A percentile compares a stretch with the other conserved stretches of the same genome.
phyloP scores from a whole-genome alignment of 2,888 invertebrate species.

The Phyllotreta striolata region DNA sequence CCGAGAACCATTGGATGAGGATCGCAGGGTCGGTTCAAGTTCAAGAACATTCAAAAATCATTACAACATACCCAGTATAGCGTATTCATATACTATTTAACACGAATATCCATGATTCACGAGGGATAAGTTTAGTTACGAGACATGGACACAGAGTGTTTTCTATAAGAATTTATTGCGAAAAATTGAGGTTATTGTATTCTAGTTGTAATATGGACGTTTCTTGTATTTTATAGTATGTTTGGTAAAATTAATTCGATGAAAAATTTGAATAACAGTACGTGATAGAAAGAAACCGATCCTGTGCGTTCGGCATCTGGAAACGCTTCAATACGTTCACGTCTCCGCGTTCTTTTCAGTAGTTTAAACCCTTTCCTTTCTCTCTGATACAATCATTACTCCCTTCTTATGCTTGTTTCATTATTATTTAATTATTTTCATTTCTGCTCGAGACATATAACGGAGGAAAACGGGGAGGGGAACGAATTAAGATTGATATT shows the following conservation, averaged over 20 bases:
- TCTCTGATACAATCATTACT: constrained; percentile 63
- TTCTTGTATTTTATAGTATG: too few relatives aligned
- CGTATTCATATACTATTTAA: background rate
- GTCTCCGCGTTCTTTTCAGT: constrained; percentile 48
- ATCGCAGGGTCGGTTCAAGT: constrained; percentile 11
- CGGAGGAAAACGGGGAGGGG: constrained; percentile 26
- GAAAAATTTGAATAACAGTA: background rate
- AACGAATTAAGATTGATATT: constrained; percentile 50
- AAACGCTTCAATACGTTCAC: constrained; percentile 35
- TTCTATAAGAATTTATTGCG: too few relatives aligned
- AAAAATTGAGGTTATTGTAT: too few relatives aligned
- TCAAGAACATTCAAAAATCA: constrained; percentile 8
- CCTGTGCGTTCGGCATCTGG: constrained; percentile 23
- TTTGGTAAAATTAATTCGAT: too few relatives aligned
- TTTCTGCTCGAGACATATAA: constrained; percentile 62
- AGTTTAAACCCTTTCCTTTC: constrained; percentile 55
- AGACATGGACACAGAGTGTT: too few relatives aligned
- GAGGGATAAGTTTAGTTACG: too few relatives aligned
- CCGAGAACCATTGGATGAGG: constrained; percentile 38
- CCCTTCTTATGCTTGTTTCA: constrained; percentile 61
- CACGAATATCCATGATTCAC: too few relatives aligned
- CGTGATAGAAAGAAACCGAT: constrained; percentile 2
- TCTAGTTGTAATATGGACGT: too few relatives aligned
- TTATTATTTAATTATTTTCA: constrained; percentile 65
- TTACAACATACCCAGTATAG: background rate